Evolutionary conservation across 2,888 invertebrate genomes (phyloP), one percentile per base, ranked within the genome.

Genomic region (Drosophila hawaiiensis): DNA sequence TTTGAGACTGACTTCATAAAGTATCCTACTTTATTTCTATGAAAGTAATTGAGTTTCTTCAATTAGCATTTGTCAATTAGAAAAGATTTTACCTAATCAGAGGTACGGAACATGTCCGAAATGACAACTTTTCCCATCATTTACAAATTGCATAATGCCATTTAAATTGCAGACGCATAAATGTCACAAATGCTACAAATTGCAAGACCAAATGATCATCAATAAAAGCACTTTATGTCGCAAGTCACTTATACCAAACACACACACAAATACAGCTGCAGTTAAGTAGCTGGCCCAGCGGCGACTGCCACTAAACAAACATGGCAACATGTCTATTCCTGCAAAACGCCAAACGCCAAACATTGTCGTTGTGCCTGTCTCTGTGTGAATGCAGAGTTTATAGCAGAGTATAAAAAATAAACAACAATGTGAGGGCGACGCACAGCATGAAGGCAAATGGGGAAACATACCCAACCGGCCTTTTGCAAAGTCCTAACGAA

Each of bases 151-250:
- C 86, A 80, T 90, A 83, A 83, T 69, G 76, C 68, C 72, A 90
- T 85, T 85, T 88, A 76, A 85, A 85, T 80, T 83, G 90, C 76
- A 82, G 73, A 78, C 85, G 84, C 86, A 87, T 87, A 91, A 91
- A 91, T 87, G 90, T 89, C 91, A 89, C 80, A 89, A 91, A 84
- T 77, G 77, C 90, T 88, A 88, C 91, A 88, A 91, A 88, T 88
- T 91, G 91, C 83, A 81, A 72, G 79, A 79, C 78, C 78, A 91
- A 91, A 90, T 87, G 88, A 82, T 79, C 91, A 90, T 88, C 88
- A 91, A 88, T 90, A 85, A 88, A 91, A 88, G 80, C 91, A 82
- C 77, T 87, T 87, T 87, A 89, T 91, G 86, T 87, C 69, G 78
- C 89, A 89, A 87, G 84, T 84, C 87, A 89, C 84, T 90, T 83